Percentiles rank a stretch among this genome's conserved stretches.
These are phyloP conservation scores for Solea senegalensis DNA, from an alignment of 2,113 vertebrate species.

Conservation along the genomic window DNA sequence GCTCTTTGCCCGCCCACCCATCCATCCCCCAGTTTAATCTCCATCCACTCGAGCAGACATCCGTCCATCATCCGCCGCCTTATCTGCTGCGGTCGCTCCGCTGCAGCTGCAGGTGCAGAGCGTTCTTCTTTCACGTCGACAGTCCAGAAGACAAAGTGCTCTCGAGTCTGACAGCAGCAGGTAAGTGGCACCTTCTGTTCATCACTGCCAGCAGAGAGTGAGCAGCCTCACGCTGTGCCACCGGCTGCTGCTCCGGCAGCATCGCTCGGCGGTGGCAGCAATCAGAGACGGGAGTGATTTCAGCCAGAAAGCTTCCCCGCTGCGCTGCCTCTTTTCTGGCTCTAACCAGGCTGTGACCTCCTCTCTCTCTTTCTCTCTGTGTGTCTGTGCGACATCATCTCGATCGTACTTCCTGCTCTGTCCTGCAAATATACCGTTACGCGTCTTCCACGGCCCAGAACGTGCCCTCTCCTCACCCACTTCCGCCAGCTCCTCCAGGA, in stretches of 20 bases:
- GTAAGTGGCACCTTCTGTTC: constrained; percentile 52
- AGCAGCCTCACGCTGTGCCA: constrained; percentile 31
- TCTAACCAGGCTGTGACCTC: too few relatives aligned
- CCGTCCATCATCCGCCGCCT: constrained; percentile 40
- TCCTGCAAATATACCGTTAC: too few relatives aligned
- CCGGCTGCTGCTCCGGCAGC: constrained; percentile 31
- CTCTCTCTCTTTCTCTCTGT: too few relatives aligned
- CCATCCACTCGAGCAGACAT: constrained; percentile 10
- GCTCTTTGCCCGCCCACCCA: background rate
- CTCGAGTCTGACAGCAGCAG: constrained; percentile 49
- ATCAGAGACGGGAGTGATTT: too few relatives aligned
- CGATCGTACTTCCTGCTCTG: too few relatives aligned
- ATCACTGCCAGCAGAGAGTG: constrained; percentile 30
- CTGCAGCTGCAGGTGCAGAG: background rate
- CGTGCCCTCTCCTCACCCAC: too few relatives aligned
- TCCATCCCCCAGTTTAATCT: constrained; percentile 30
- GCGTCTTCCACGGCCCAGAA: too few relatives aligned
- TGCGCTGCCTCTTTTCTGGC: too few relatives aligned
- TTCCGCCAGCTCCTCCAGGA: too few relatives aligned
- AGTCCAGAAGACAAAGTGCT: constrained; percentile 49
- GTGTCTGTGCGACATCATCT: too few relatives aligned
- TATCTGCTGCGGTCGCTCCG: too few relatives aligned
- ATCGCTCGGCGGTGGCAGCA: background rate
- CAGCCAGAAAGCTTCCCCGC: too few relatives aligned
- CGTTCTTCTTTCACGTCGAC: constrained; percentile 11